Conservation (phyloP, 2,888 invertebrate species). For the Lithophane socia region DNA sequence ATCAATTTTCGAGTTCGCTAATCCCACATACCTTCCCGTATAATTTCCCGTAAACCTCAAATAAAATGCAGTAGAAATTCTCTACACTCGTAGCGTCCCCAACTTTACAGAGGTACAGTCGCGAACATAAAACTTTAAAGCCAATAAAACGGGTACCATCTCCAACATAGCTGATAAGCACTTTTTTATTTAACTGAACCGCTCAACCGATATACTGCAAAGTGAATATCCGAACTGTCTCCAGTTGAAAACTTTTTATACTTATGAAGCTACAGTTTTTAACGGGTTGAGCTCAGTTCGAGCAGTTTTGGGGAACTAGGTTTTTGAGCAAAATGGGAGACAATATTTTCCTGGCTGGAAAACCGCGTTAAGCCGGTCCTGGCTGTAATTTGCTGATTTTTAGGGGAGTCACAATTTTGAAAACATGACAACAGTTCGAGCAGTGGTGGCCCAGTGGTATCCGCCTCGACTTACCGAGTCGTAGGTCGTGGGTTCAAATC, state of each 20-base stretch:
- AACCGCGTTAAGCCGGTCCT: not conserved
- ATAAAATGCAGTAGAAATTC: slow-evolving; percentile 36
- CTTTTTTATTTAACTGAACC: slow-evolving; percentile 85
- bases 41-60: slow-evolving; percentile 29
- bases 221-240: slow-evolving; percentile 55
- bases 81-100: slow-evolving; percentile 59
- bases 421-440: not conserved
- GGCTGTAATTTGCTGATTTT: not conserved
- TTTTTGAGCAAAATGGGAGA: not conserved
- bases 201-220: slow-evolving; percentile 64
- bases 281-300: not conserved
- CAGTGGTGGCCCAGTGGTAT: too few species aligned
- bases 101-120: slow-evolving; percentile 73
- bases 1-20: too few species aligned
- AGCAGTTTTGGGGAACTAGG: slow-evolving; percentile 7
- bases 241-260: slow-evolving; percentile 38
- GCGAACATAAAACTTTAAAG: slow-evolving; percentile 86
- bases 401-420: too few species aligned
- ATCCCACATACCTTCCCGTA: slow-evolving; percentile 3
- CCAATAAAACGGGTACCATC: slow-evolving; percentile 83
- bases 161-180: slow-evolving; percentile 86
- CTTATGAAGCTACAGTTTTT: slow-evolving; percentile 30
- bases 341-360: too few species aligned
- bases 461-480: too few species aligned
- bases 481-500: too few species aligned